Percentiles rank a stretch among this genome's conserved stretches.
phyloP scores from a whole-genome alignment of 2,797 vertebrate species.

The Clarias laeviceps region DNA sequence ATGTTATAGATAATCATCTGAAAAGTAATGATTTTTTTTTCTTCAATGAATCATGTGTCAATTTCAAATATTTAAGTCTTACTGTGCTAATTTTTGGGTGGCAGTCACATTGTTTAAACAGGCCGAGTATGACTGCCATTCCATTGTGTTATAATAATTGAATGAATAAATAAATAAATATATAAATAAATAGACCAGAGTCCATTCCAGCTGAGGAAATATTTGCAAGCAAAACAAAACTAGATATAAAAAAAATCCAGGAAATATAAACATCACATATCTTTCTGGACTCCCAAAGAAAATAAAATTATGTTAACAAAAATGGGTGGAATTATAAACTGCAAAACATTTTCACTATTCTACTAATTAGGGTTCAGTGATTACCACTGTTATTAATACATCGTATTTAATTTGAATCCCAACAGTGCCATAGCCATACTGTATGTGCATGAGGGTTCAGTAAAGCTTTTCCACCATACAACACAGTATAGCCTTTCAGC shows the following conservation, averaged over 20 bases:
- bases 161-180: constrained; percentile 1
- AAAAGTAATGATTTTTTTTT: constrained; percentile 6
- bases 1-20: background rate
- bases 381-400: background rate
- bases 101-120: constrained; percentile 24
- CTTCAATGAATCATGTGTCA: background rate
- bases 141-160: constrained; percentile 4
- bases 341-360: background rate
- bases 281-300: background rate
- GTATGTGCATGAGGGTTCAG: constrained; percentile 4
- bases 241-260: background rate
- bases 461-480: background rate
- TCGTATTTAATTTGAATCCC: background rate
- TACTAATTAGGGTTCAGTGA: background rate
- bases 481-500: background rate
- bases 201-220: constrained; percentile 34
- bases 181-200: background rate
- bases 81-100: background rate
- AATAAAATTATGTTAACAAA: constrained; percentile 1
- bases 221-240: constrained; percentile 23
- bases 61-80: background rate
- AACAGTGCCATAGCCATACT: background rate
- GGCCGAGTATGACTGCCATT: constrained; percentile 18
- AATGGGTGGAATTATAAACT: constrained; percentile 17
- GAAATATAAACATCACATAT: constrained; percentile 4